phyloP scores from a whole-genome alignment of 1,140 invertebrate species.

The Neodiprion fabricii region DNA sequence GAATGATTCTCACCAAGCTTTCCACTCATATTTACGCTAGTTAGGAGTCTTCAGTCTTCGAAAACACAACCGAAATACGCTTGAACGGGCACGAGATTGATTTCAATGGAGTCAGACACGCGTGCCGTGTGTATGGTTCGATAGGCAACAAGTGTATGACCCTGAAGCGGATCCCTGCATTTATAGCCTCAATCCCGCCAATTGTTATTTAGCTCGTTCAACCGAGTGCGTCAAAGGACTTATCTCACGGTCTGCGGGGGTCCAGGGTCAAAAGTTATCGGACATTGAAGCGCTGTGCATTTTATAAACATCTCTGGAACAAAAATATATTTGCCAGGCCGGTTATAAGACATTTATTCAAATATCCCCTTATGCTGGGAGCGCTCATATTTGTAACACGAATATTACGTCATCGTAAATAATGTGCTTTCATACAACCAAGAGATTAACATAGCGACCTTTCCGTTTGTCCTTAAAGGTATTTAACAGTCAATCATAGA shows the following conservation, averaged over 20 bases:
- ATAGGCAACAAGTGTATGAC: constrained; percentile 32
- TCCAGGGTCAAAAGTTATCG: background rate
- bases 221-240: constrained; percentile 3
- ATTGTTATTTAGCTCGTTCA: constrained; percentile 12
- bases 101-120: background rate
- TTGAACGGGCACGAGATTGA: background rate
- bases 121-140: constrained; percentile 9
- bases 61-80: background rate
- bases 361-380: too few species aligned
- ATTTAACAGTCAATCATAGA: too few species aligned
- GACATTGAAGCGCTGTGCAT: too few species aligned
- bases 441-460: too few species aligned
- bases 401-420: too few species aligned
- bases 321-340: too few species aligned
- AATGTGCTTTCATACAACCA: too few species aligned
- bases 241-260: constrained; percentile 9
- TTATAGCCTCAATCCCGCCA: background rate
- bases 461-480: too few species aligned
- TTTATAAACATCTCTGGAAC: too few species aligned
- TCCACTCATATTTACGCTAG: constrained; percentile 28
- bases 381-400: too few species aligned
- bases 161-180: constrained; percentile 10
- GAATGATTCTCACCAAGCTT: constrained; percentile 32
- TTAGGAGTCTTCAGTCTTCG: background rate
- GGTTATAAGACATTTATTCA: too few species aligned